These are phyloP conservation scores for Tetramorium bicarinatum DNA, from an alignment of 2,888 invertebrate genomes.

Conservation along the genomic window DNA sequence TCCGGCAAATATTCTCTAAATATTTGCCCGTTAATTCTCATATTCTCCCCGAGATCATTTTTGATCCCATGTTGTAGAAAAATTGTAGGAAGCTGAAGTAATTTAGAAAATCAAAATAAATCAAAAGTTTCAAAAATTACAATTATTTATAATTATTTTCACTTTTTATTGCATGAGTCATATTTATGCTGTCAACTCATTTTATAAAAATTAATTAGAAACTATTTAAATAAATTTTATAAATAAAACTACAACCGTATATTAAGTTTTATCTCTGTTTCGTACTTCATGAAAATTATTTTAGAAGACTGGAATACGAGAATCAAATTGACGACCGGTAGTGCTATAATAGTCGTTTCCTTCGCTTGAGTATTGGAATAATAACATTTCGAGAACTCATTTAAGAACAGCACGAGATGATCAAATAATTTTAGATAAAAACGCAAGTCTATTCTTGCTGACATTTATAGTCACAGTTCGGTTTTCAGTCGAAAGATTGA, in stretches of 20 bases:
- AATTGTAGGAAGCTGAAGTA: not conserved
- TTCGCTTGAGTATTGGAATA: not conserved
- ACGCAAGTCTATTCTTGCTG: conserved; percentile 12
- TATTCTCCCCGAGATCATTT: not conserved
- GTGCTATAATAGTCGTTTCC: not conserved
- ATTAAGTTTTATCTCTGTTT: not conserved
- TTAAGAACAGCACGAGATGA: not conserved
- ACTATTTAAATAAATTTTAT: not conserved
- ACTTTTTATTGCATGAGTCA: not conserved
- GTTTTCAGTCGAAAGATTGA: conserved; percentile 16
- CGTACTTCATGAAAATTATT: not conserved
- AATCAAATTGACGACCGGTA: not conserved
- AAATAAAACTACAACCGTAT: not conserved
- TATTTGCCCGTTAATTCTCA: not conserved
- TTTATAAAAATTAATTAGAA: not conserved
- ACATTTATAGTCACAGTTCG: conserved; percentile 1
- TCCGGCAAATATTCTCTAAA: conserved; percentile 29
- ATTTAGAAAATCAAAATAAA: conserved; percentile 1
- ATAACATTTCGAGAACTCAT: conserved; percentile 13
- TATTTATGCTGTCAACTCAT: not conserved
- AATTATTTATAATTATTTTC: not conserved
- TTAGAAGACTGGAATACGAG: not conserved
- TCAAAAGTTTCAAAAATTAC: not conserved
- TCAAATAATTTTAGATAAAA: conserved; percentile 29
- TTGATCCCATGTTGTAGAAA: not conserved